Evolutionary conservation across 2,888 invertebrate genomes (phyloP).

Genomic region (Caenorhabditis sp.): DNA sequence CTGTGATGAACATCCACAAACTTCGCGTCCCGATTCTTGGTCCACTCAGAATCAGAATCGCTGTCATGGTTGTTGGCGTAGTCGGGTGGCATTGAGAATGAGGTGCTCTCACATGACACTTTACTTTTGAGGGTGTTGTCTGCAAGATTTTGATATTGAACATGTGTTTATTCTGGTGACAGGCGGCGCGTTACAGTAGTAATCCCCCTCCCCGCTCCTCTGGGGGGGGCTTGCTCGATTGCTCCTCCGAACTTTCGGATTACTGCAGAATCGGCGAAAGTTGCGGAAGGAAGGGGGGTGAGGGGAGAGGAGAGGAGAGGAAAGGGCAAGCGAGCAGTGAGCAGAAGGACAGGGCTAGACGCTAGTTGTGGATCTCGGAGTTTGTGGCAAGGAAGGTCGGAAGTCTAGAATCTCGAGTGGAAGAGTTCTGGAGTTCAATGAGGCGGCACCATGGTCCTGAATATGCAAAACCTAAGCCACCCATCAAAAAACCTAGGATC

Average conservation of each 20-base stretch:
- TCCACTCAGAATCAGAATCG: constrained; percentile 17
- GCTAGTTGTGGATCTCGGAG: constrained; percentile 14
- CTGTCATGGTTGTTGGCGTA: constrained; percentile 12
- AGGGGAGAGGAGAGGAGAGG: neutral
- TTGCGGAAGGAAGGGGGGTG: too few relatives aligned
- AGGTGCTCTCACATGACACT: constrained; percentile 40
- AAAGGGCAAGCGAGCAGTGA: constrained; percentile 20
- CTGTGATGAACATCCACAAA: neutral
- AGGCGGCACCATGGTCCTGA: too few relatives aligned
- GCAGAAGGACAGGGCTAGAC: constrained; percentile 45
- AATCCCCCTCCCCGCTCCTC: too few relatives aligned
- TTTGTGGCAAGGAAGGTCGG: neutral
- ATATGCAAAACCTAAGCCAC: too few relatives aligned
- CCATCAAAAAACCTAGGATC: too few relatives aligned
- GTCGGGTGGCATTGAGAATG: constrained; percentile 23
- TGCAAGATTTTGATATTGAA: constrained; percentile 11
- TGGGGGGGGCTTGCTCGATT: neutral
- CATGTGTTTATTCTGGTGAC: constrained; percentile 34
- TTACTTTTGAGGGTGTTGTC: constrained; percentile 38
- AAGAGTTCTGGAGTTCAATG: neutral
- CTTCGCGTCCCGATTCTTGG: constrained; percentile 16
- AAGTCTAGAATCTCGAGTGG: too few relatives aligned
- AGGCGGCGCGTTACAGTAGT: constrained; percentile 7
- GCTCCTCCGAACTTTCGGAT: constrained; percentile 45
- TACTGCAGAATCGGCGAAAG: constrained; percentile 7